Evolutionary conservation across 2,888 invertebrate genomes (phyloP).

Genomic region (Drosophila nr. perissopoda): DNA sequence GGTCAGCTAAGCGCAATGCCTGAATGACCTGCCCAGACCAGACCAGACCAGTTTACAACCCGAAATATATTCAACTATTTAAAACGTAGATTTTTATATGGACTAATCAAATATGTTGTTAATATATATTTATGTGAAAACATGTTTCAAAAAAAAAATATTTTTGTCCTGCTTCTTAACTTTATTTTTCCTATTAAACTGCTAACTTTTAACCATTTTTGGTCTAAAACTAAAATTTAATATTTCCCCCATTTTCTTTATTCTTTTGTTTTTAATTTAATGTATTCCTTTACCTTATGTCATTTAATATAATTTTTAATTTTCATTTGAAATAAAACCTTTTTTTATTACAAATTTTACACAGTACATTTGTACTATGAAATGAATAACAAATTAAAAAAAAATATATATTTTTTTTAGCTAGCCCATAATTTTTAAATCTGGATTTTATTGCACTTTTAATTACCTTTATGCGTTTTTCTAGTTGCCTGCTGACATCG

Average conservation of each 20-base stretch:
- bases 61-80: not conserved
- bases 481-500: not conserved
- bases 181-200: not conserved
- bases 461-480: not conserved
- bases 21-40: slow-evolving; percentile 41
- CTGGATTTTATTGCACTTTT: not conserved
- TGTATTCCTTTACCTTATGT: too few relatives aligned
- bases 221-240: not conserved
- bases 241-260: not conserved
- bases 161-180: not conserved
- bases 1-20: slow-evolving; percentile 17
- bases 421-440: not conserved
- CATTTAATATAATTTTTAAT: not conserved
- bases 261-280: too few relatives aligned
- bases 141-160: too few relatives aligned
- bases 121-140: not conserved
- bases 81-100: not conserved
- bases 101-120: not conserved
- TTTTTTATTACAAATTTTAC: not conserved
- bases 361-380: not conserved
- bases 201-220: fast-evolving
- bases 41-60: not conserved
- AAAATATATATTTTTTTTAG: not conserved
- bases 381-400: not conserved
- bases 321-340: not conserved